A percentile compares a stretch with the other conserved stretches of the same genome.
phyloP scores from a whole-genome alignment of 2,797 vertebrate species.

The Esox masquinongy region DNA sequence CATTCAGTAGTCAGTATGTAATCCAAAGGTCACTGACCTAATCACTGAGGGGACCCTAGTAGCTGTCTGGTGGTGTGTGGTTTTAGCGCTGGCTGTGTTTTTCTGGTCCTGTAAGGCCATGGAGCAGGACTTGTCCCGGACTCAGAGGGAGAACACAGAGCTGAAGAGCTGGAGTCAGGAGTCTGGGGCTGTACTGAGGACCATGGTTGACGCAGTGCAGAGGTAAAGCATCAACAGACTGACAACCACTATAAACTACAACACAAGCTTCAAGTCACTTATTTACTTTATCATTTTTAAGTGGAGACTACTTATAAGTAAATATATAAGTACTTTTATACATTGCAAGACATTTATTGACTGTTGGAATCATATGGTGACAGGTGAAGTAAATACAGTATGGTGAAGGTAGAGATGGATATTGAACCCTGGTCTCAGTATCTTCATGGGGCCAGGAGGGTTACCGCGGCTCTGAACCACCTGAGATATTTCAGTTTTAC shows the following conservation, averaged over 20 bases:
- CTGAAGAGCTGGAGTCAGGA: slow-evolving; percentile 58
- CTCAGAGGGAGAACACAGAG: slow-evolving; percentile 51
- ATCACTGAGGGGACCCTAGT: background rate
- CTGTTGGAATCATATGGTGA: too few relatives aligned
- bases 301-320: background rate
- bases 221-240: slow-evolving; percentile 62
- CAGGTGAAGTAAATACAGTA: too few relatives aligned
- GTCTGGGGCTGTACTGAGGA: slow-evolving; percentile 55
- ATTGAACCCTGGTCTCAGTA: too few relatives aligned
- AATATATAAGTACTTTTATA: too few relatives aligned
- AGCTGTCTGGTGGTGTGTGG: slow-evolving; percentile 15
- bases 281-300: background rate
- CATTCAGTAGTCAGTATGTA: slow-evolving; percentile 10
- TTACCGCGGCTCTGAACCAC: too few relatives aligned
- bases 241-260: background rate
- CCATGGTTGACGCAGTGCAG: slow-evolving; percentile 61
- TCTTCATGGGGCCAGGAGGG: too few relatives aligned
- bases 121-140: slow-evolving; percentile 61
- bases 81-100: slow-evolving; percentile 25
- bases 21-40: background rate
- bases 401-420: too few relatives aligned
- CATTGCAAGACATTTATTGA: too few relatives aligned
- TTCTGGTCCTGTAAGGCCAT: slow-evolving; percentile 63
- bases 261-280: background rate
- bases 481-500: background rate